Percentiles rank a stretch among this genome's conserved stretches.
Conservation (phyloP, 2,113 vertebrate species). For the Hemibagrus wyckioides region DNA sequence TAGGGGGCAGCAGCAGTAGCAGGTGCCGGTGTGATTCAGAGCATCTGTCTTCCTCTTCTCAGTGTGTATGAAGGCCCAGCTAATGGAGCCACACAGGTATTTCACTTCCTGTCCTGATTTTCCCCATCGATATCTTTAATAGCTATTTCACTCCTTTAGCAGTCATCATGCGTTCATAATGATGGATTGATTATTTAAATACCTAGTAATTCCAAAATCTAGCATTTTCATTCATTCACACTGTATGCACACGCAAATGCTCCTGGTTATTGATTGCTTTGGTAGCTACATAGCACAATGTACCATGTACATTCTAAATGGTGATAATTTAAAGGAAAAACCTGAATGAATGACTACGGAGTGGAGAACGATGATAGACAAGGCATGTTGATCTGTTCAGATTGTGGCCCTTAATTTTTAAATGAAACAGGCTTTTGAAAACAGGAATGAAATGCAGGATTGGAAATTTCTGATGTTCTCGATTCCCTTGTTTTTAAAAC, state of each 20-base stretch:
- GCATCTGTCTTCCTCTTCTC: slow-evolving; percentile 91
- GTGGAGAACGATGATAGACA: neutral
- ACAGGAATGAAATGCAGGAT: neutral
- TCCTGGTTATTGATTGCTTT: neutral
- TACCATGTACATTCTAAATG: neutral
- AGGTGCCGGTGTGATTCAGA: slow-evolving; percentile 90
- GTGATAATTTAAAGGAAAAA: neutral
- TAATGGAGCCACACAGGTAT: slow-evolving; percentile 85
- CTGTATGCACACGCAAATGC: too few species aligned
- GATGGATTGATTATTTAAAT: neutral
- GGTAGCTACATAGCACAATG: neutral
- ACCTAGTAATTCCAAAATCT: neutral
- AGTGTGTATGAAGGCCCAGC: slow-evolving; percentile 88
- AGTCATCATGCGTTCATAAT: neutral
- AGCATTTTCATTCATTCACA: neutral
- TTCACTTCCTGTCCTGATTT: neutral
- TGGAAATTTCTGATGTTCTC: neutral
- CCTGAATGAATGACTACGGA: neutral
- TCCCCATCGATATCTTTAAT: neutral
- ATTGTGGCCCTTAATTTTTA: neutral
- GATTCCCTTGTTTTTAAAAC: neutral
- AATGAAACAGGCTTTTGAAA: neutral
- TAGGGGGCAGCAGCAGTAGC: slow-evolving; percentile 92
- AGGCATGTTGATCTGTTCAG: neutral
- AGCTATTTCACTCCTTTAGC: neutral